Percentiles rank a stretch among this genome's conserved stretches.
Evolutionary conservation across 2,797 vertebrate species (phyloP).

Genomic region (Atherinosoma microstoma): DNA sequence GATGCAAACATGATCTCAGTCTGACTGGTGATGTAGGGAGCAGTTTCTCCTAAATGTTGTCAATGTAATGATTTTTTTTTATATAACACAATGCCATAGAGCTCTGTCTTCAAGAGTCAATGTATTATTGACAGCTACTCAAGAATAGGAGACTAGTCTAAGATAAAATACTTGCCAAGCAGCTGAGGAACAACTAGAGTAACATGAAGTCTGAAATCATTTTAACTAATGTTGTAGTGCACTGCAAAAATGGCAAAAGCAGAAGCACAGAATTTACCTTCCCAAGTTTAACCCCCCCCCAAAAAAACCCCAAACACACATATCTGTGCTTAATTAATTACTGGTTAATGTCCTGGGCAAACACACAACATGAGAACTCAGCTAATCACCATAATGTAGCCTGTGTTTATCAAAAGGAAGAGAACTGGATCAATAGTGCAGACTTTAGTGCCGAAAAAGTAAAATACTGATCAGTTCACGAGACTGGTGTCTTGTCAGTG

Average conservation of each 20-base stretch:
- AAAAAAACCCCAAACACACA: background rate
- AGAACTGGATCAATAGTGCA: slow-evolving; percentile 7
- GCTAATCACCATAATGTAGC: slow-evolving; percentile 14
- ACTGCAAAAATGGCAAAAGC: too few species aligned
- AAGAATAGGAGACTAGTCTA: slow-evolving; percentile 36
- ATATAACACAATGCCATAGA: background rate
- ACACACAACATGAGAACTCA: background rate
- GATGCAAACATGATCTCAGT: slow-evolving; percentile 10
- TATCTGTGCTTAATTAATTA: slow-evolving; percentile 11
- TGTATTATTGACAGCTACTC: background rate
- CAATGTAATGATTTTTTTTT: background rate
- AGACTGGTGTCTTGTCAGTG: slow-evolving; percentile 44
- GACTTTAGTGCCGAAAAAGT: background rate
- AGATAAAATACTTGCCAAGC: slow-evolving; percentile 43
- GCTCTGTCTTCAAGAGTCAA: background rate
- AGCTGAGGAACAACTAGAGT: slow-evolving; percentile 36
- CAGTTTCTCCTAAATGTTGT: background rate
- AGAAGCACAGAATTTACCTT: background rate
- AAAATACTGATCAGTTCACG: slow-evolving; percentile 23
- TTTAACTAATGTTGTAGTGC: too few species aligned
- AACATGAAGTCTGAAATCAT: background rate
- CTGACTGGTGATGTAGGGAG: background rate
- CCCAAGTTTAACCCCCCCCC: too few species aligned
- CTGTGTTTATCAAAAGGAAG: slow-evolving; percentile 5
- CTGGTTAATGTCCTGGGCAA: background rate